Base-by-base conservation (phyloP, 2,888 invertebrate species). In the Trachelus iudaicus region DNA sequence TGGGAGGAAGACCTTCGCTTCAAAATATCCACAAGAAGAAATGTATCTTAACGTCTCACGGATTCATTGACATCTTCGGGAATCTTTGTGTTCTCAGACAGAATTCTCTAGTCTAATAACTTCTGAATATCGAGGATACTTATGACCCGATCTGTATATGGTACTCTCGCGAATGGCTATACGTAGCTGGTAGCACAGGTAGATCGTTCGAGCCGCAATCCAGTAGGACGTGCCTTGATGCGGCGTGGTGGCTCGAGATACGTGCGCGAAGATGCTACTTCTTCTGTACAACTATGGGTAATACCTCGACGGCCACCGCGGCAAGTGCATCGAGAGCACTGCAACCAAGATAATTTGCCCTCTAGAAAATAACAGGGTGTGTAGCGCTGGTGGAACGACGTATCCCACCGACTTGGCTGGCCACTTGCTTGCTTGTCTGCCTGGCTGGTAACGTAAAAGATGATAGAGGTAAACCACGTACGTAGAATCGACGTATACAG, bases 191-290 rank as follows among this genome's bases (percentile, higher is more conserved):
- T 88, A 88, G 88, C 81, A 75, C 69, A 81, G 82, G 78, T 82
- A 84, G 85, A 88, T 88, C 84, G 85, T 86, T 88, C 84, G 85
- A 87, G 87, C 89, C 89, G 89, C 90, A 90, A 91, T 90, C 87
- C 90, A 86, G 89, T 90, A 90, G 90, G 90, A 91, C 90, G 90
- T 90, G 90, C 89, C 87, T 89, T 90, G 90, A 90, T 90, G 89
- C 87, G 87, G 88, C 89, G 86, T 89, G 90, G 87, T 90, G 87
- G 90, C 84, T 89, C 86, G 85, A 89, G 89, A 89, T 90, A 90
- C 90, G 90, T 90, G 90, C 89, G 88, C 89, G 88, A 90, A 89
- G 85, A 88, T 87, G 89, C 89, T 90, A 90, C 90, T 89, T 90
- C 88, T 90, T 90, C 88, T 84, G 87, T 87, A 85, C 88, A 87